These are phyloP conservation scores for Lytechinus variegatus DNA, from an alignment of 35 echinoderm and acorn worm genomes.

Conservation along the genomic window DNA sequence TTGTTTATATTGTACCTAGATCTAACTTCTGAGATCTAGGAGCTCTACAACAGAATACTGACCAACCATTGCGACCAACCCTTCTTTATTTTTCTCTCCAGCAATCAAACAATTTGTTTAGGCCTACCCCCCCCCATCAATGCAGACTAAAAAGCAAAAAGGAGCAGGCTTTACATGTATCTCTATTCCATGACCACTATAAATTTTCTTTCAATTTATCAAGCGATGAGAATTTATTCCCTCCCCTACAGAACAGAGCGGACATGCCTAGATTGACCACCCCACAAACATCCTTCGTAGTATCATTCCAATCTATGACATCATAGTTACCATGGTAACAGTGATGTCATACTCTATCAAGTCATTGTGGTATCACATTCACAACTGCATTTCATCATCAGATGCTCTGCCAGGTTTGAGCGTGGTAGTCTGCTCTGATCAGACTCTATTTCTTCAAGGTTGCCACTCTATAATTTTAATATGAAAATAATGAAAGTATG, in stretches of 20 bases:
- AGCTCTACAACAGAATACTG: no score
- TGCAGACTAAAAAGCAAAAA: no score
- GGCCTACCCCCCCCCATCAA: no score
- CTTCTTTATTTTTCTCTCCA: no score
- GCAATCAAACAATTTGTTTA: no score
- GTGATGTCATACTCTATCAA: not conserved
- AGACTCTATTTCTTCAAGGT: not conserved
- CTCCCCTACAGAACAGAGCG: not conserved
- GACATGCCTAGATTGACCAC: not conserved
- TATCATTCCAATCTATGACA: constrained; percentile 3
- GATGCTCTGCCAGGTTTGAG: not conserved
- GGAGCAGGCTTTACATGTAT: not conserved
- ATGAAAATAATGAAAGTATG: no score
- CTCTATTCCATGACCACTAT: not conserved
- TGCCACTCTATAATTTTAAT: no score
- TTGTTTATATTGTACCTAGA: no score
- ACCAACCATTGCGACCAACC: no score
- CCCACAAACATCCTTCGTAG: not conserved
- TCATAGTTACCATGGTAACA: not conserved
- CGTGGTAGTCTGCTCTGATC: not conserved
- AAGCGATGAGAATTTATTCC: not conserved
- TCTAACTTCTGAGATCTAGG: no score
- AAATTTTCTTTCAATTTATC: not conserved
- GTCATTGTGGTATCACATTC: not conserved
- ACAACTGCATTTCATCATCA: not conserved